A percentile compares a stretch with the other conserved stretches of the same genome.
phyloP scores from a whole-genome alignment of 1,140 invertebrate species.

The Ceratitis capitata region DNA sequence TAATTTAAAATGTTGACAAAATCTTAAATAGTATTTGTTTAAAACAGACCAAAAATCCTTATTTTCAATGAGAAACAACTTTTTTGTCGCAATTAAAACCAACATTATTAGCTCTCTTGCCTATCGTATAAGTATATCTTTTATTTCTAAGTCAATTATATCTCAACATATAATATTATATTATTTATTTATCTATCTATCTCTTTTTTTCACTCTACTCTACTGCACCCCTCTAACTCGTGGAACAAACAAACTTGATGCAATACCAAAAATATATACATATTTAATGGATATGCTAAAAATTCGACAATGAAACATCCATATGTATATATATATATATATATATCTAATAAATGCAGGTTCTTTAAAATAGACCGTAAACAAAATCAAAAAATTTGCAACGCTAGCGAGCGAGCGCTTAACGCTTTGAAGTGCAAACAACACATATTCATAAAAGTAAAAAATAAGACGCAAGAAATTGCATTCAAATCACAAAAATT shows the following conservation, averaged over 20 bases:
- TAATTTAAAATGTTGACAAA: no score
- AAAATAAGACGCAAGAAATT: neutral
- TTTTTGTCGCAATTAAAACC: no score
- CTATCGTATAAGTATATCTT: no score
- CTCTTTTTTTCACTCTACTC: neutral
- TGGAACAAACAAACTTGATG: neutral
- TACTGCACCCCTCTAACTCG: neutral
- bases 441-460: neutral
- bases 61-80: no score
- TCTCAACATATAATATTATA: neutral
- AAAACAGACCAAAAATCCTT: no score
- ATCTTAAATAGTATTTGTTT: no score
- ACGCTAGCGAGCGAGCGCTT: neutral
- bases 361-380: neutral
- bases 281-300: neutral
- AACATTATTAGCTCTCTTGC: no score
- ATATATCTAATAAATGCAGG: neutral
- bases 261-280: neutral
- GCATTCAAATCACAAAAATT: neutral
- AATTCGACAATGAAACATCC: neutral
- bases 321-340: neutral
- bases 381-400: neutral
- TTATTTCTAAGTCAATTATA: neutral
- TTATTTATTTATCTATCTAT: neutral
- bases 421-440: neutral